Conservation (phyloP, 1,140 invertebrate species). For the Drosophila ohnishii region DNA sequence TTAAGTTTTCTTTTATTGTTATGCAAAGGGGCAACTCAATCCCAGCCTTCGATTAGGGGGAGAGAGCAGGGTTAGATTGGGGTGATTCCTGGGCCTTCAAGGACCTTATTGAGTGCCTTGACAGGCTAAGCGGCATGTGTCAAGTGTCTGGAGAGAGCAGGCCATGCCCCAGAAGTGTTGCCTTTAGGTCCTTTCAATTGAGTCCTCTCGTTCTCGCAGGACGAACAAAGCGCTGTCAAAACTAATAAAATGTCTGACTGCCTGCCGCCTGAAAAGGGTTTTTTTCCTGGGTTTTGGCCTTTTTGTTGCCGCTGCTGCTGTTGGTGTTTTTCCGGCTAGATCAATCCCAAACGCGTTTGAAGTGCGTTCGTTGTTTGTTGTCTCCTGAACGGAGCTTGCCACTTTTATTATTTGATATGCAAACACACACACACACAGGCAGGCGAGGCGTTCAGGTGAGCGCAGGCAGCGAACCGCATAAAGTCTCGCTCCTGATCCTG, state of each 20-base stretch:
- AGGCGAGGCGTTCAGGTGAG: slow-evolving; percentile 21
- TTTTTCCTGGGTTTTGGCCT: slow-evolving; percentile 18
- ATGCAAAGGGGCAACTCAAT: slow-evolving; percentile 50
- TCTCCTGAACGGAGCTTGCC: slow-evolving; percentile 38
- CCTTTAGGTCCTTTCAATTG: slow-evolving; percentile 52
- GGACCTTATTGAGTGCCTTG: slow-evolving; percentile 58
- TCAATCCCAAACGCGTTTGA: slow-evolving; percentile 65
- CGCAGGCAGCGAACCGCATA: slow-evolving; percentile 28
- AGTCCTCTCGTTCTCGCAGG: slow-evolving; percentile 39
- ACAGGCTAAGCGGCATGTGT: slow-evolving; percentile 71
- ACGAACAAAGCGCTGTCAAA: slow-evolving; percentile 78
- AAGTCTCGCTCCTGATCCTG: not conserved
- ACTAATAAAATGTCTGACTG: slow-evolving; percentile 79
- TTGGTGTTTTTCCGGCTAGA: slow-evolving; percentile 29
- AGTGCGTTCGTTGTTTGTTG: slow-evolving; percentile 55
- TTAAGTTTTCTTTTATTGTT: slow-evolving; percentile 75
- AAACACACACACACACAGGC: slow-evolving; percentile 57
- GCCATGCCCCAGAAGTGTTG: slow-evolving; percentile 54
- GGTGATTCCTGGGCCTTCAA: slow-evolving; percentile 11
- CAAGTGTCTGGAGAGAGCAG: slow-evolving; percentile 73
- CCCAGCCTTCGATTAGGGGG: slow-evolving; percentile 30
- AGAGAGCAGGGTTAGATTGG: not conserved
- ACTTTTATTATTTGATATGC: slow-evolving; percentile 79
- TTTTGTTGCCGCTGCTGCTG: slow-evolving; percentile 23
- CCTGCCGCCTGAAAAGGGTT: slow-evolving; percentile 55